Base-by-base conservation (phyloP, 2,888 invertebrate species). In the Entomobrya multifasciata region DNA sequence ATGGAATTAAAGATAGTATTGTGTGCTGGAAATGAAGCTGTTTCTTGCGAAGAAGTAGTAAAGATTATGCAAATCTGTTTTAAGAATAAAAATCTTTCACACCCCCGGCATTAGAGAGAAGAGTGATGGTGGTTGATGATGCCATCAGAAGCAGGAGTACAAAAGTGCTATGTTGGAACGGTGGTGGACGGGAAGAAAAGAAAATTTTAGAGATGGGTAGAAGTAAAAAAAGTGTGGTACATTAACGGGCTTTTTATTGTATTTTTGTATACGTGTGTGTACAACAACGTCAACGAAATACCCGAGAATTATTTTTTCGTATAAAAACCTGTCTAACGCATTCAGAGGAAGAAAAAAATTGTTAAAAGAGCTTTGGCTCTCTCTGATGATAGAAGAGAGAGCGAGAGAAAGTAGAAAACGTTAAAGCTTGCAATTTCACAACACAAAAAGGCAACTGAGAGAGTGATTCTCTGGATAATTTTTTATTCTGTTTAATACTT, bases 11-110 rank as follows among this genome's bases (percentile, higher is more conserved):
- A 44, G 20, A 11, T 5, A 47, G 47, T 36, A 36, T 36, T 36
- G 36, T 36, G 36, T 8, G 4, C 36, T 36, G 8, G 49, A 74
- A 74, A 74, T 22, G 13, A 30, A 74, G 27, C 74, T 74, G 49
- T 11, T 74, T 72, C 72, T 74, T 27, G 30, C 25, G 17, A n/a
- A 36, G 36, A 36, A 36, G 36, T 6, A 36, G 36, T 8, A 60
- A 83, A 87, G 87, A 87, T 87, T 87, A 87, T 87, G 87, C 87
- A 87, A 87, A 87, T 87, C 27, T 82, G 78, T 47, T 78, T 82
- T 70, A 82, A 86, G 86, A 77, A 70, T 44, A 70, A 77, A 84
- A 84, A 84, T 84, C 62, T 84, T 85, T 85, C 85, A 85, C 85
- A 85, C 85, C 85, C 85, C 85, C 60, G 85, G 78, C 85, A 84